Evolutionary conservation across 2,888 invertebrate species (phyloP).

Genomic region (Eristalis arbustorum): DNA sequence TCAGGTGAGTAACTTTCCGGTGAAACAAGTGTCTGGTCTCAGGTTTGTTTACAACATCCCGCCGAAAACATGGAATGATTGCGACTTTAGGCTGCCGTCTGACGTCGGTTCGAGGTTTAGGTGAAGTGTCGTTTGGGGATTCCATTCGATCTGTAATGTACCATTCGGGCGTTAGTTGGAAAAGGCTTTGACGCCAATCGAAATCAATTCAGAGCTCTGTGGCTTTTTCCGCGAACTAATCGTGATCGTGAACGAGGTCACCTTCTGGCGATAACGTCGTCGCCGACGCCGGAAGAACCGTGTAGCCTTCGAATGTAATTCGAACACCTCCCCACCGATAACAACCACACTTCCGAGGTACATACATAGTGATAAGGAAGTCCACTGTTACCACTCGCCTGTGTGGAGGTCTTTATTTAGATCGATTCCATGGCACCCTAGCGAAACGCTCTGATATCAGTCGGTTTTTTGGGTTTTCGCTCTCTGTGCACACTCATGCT

Average conservation of each 20-base stretch:
- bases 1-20: not conserved
- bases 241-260: not conserved
- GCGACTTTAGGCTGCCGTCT: not conserved
- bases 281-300: not conserved
- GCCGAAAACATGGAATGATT: not conserved
- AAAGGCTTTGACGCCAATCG: not conserved
- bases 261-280: not conserved
- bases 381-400: not conserved
- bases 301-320: not conserved
- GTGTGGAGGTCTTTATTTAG: not conserved
- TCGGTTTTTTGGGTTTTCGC: not conserved
- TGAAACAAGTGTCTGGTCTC: not conserved
- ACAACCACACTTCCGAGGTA: not conserved
- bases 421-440: not conserved
- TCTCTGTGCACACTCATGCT: not conserved
- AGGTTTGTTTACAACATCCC: not conserved
- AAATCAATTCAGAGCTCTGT: not conserved
- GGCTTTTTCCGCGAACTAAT: not conserved
- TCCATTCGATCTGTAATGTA: not conserved
- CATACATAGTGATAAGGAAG: not conserved
- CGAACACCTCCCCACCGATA: not conserved
- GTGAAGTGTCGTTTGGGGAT: not conserved
- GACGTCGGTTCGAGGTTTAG: not conserved
- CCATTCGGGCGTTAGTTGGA: not conserved
- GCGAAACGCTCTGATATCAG: not conserved